Conservation (phyloP, 2,888 invertebrate species). For the Morpho achilles region DNA sequence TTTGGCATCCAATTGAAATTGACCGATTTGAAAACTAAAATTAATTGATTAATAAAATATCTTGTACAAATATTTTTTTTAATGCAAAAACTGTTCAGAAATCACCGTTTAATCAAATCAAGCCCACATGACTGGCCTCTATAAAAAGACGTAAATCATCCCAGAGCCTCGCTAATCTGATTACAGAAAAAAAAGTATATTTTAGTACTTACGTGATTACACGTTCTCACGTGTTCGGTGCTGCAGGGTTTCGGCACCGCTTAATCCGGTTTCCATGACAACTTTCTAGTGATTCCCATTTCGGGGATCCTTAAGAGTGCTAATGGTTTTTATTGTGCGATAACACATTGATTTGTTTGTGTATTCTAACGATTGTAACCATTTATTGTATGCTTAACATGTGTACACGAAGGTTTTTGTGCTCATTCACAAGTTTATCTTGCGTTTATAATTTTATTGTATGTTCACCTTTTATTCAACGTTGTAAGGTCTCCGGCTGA, state of each 20-base stretch:
- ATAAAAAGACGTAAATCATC: neutral
- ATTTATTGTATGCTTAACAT: constrained; percentile 11
- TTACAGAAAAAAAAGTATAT: constrained; percentile 9
- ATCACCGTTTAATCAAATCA: too few species aligned
- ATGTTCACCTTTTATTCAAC: neutral
- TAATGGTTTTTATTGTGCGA: constrained; percentile 51
- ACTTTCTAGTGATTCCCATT: constrained; percentile 71
- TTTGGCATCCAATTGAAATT: too few species aligned
- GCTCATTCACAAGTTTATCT: constrained; percentile 8
- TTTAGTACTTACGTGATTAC: constrained; percentile 10
- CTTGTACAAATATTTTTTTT: too few species aligned
- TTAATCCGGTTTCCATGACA: constrained; percentile 62
- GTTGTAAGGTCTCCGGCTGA: too few species aligned
- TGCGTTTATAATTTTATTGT: constrained; percentile 3
- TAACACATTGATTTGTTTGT: constrained; percentile 22
- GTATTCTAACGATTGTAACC: constrained; percentile 8
- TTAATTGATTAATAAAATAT: too few species aligned
- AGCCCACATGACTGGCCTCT: too few species aligned
- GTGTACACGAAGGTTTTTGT: constrained; percentile 4
- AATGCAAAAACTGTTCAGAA: too few species aligned
- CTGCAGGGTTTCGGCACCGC: constrained; percentile 39
- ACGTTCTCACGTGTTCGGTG: constrained; percentile 26
- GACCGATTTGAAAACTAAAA: too few species aligned
- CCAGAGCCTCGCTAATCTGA: constrained; percentile 8
- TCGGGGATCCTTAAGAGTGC: constrained; percentile 64